Evolutionary conservation across 2,797 vertebrate species (phyloP), one percentile per base, ranked within the genome.

Genomic region (Betta splendens): DNA sequence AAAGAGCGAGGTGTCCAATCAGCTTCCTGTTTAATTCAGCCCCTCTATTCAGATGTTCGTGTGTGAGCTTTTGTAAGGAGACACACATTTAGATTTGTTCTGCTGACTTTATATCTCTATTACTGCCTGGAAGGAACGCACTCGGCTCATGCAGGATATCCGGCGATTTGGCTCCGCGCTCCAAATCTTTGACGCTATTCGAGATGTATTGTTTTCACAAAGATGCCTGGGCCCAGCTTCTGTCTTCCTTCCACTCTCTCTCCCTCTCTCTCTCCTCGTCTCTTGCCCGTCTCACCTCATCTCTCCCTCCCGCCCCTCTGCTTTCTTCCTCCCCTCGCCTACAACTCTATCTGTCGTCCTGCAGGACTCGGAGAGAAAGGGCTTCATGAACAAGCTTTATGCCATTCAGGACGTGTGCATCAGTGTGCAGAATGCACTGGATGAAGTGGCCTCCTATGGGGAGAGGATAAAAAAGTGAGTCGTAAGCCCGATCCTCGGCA

Each of bases 381-480:
- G 96, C 82, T 98, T 99, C 93, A 96, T 99, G 89, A 94, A 98
- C 90, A 98, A 96, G 93, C 92, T 99, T 69, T 98, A 96, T 87
- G 96, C 95, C 89, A 96, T 98, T 90, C 97, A 98, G 88, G 97
- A 98, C 81, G 96, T 99, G 75, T 98, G 96, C 85, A 92, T 98
- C 91, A 97, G 94, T 75, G 95, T 98, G 79, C 97, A 99, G 92
- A 95, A 93, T 85, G 92, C 95, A 28, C 94, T 99, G 88, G 96
- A 96, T 92, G 95, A 97, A 90, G 95, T 95, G 76, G 96, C 96
- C 85, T 98, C 94, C 83, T 93, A 97, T 47, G 94, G 94, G 71
- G 97, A 99, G 89, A 93, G 97, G 86, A 94, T 98, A 92, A 99
- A 98, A 87, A 99, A 98, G 96, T 99, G 91, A 97, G 96, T 95